Evolutionary conservation across 2,888 invertebrate genomes (phyloP), one percentile per base, ranked within the genome.

Genomic region (Hylaea fasciaria): DNA sequence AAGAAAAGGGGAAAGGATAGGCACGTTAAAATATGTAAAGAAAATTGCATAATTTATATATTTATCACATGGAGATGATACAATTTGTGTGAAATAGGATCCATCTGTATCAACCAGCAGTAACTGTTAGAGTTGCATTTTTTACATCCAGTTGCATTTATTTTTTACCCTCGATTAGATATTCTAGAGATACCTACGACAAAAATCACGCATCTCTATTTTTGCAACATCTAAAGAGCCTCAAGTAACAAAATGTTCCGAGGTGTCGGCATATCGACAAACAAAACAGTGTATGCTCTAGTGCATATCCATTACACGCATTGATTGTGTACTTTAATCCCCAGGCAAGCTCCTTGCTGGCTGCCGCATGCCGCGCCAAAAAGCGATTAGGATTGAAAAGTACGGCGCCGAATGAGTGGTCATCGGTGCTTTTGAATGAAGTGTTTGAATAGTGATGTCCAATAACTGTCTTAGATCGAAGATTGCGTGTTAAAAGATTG

Each of bases 251-350:
- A 22, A 22, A 22, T 52, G 48, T 57, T 51, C 73, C 67, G 68
- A 80, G 78, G 78, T 78, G 85, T 83, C 85, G 85, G 85, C 83
- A 66, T 66, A 75, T 79, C 79, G 81, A 81, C 84, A 87, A 85
- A 84, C 81, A 76, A 74, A 72, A 78, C 57, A 70, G 83, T 87
- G 85, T 88, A 86, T 88, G 91, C 87, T 87, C 89, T 87, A 85
- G 81, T 91, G 90, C 87, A 88, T 90, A 91, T 91, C 91, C 83
- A 89, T 91, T 91, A 89, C 91, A 88, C 62, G 72, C 70, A 32
- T 32, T 32, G 32, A 32, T 37, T 37, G 37, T 37, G 12, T 37
- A 37, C 12, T 37, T 37, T 37, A 37, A 37, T 10, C 37, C 37
- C n/a, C n/a, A n/a, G 37, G 1, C 37, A 37, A 37, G 37, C 37